These are phyloP conservation scores for Petrolisthes cinctipes DNA, from an alignment of 2,888 invertebrate genomes.

Conservation along the genomic window DNA sequence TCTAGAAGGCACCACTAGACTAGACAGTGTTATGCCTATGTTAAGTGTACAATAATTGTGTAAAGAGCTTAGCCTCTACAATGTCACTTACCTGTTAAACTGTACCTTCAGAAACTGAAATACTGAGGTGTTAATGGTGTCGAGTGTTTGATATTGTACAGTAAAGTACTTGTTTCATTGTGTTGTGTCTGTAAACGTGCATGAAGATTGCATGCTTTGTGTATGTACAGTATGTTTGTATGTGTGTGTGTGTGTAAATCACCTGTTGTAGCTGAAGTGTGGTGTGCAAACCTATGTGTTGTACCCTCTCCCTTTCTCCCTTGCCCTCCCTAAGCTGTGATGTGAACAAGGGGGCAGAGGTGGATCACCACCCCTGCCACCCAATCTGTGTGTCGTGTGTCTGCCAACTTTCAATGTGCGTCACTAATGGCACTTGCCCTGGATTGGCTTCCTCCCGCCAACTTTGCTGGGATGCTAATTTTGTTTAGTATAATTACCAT, in stretches of 20 bases:
- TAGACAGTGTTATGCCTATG: slow-evolving; percentile 51
- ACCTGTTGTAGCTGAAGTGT: slow-evolving; percentile 22
- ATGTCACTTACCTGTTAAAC: slow-evolving; percentile 15
- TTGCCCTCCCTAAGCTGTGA: slow-evolving; percentile 36
- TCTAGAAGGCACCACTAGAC: slow-evolving; percentile 57
- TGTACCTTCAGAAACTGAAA: slow-evolving; percentile 10
- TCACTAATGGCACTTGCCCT: slow-evolving; percentile 43
- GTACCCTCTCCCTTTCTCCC: slow-evolving; percentile 36
- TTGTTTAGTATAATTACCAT: background rate
- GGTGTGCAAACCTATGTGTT: slow-evolving; percentile 32
- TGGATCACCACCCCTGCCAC: slow-evolving; percentile 33
- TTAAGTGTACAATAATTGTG: slow-evolving; percentile 44
- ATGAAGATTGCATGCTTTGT: slow-evolving; percentile 41
- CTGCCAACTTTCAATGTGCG: slow-evolving; percentile 51
- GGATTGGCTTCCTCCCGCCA: slow-evolving; percentile 56
- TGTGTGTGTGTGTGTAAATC: slow-evolving; percentile 31
- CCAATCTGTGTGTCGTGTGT: slow-evolving; percentile 38
- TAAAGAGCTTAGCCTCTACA: slow-evolving; percentile 34
- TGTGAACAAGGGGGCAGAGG: slow-evolving; percentile 32
- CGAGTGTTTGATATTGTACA: slow-evolving; percentile 34
- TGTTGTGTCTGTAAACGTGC: slow-evolving; percentile 35
- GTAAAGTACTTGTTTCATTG: slow-evolving; percentile 23
- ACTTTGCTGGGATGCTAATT: slow-evolving; percentile 31
- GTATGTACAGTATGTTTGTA: too few relatives aligned
- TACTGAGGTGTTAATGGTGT: slow-evolving; percentile 38